Evolutionary conservation across 2,888 invertebrate species (phyloP).

Genomic region (Pyrrhosoma nymphula): DNA sequence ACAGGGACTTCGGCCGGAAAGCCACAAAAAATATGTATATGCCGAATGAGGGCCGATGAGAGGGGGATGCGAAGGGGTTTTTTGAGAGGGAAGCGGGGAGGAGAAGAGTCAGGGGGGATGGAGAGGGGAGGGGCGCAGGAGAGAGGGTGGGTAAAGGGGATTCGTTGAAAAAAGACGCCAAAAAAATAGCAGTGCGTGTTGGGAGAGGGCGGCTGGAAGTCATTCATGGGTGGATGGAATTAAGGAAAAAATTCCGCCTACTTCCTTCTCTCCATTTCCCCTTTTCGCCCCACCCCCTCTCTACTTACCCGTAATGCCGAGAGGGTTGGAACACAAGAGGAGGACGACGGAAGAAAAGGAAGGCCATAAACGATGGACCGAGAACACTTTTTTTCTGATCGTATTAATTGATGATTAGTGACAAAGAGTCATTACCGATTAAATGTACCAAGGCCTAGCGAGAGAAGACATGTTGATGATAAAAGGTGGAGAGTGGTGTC

Average conservation of each 20-base stretch:
- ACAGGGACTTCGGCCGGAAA: conserved; percentile 40
- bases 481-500: no score
- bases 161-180: neutral
- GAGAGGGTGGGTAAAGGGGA: neutral
- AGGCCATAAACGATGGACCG: neutral
- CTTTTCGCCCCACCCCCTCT: neutral
- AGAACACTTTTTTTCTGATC: neutral
- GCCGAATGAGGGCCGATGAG: conserved; percentile 44
- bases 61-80: no score
- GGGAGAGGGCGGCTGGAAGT: conserved; percentile 35
- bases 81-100: no score
- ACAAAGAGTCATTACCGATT: conserved; percentile 33
- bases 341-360: neutral
- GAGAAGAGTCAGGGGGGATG: neutral
- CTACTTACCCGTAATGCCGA: neutral
- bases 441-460: neutral
- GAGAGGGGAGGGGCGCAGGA: neutral
- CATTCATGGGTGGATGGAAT: conserved; percentile 53
- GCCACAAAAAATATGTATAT: conserved; percentile 61
- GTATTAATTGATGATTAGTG: conserved; percentile 41
- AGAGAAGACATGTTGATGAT: neutral
- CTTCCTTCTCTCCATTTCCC: neutral
- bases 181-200: neutral
- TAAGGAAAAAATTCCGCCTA: conserved; percentile 43
- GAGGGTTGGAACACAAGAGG: neutral